These are phyloP conservation scores for Pungitius pungitius DNA, from an alignment of 2,113 vertebrate genomes.

Conservation along the genomic window DNA sequence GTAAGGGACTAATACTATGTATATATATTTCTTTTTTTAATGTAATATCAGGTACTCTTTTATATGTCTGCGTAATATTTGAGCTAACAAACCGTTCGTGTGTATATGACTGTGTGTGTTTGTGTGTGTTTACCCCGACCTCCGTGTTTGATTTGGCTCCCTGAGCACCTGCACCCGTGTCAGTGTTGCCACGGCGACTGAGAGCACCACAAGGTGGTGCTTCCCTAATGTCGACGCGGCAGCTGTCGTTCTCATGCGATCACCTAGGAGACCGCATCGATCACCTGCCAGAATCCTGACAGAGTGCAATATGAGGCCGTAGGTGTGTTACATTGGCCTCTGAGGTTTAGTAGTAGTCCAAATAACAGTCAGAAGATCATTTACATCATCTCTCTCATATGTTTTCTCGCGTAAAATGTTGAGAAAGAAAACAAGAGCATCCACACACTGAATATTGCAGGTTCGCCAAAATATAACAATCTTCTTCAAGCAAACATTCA, in stretches of 20 bases:
- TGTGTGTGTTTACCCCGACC: too few relatives aligned
- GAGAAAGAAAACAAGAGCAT: too few relatives aligned
- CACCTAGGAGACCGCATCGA: constrained; percentile 56
- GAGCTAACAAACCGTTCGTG: constrained; percentile 2
- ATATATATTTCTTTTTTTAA: too few relatives aligned
- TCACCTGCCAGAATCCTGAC: constrained; percentile 24
- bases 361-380: too few relatives aligned
- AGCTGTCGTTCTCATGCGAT: constrained; percentile 20
- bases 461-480: not conserved
- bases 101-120: constrained; percentile 6
- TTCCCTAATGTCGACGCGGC: constrained; percentile 44
- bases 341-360: not conserved
- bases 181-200: constrained; percentile 60
- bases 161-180: constrained; percentile 53
- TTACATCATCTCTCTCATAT: not conserved
- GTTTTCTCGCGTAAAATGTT: not conserved
- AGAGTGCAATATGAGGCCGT: constrained; percentile 10
- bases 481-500: not conserved
- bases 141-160: constrained; percentile 45
- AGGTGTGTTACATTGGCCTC: constrained; percentile 1
- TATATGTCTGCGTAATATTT: too few relatives aligned
- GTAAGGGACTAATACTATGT: not conserved
- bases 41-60: constrained; percentile 19
- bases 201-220: constrained; percentile 31
- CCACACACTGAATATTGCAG: not conserved